These are phyloP conservation scores for Osmerus eperlanus DNA, from an alignment of 2,113 vertebrate genomes.

Conservation along the genomic window DNA sequence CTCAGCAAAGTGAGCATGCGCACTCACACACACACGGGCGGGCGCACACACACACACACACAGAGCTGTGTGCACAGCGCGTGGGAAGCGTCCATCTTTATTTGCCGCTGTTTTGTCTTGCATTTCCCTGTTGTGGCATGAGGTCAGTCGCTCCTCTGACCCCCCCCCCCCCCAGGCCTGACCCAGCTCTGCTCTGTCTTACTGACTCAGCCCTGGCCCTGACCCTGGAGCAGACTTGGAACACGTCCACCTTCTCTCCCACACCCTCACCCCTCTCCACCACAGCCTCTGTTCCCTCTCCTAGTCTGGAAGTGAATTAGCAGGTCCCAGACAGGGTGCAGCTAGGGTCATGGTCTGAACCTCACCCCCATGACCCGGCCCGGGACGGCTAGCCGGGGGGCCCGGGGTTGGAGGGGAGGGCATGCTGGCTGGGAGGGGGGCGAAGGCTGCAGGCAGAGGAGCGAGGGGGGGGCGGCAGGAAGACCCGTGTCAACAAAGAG, in stretches of 20 bases:
- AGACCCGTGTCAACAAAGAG: slow-evolving; percentile 48
- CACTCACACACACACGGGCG: not conserved
- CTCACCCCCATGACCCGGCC: not conserved
- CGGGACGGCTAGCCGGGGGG: not conserved
- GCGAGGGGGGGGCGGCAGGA: too few species aligned
- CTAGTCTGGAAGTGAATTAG: not conserved
- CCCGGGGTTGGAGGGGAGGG: slow-evolving; percentile 6
- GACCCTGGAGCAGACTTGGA: not conserved
- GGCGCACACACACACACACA: not conserved
- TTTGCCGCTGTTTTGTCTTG: slow-evolving; percentile 35
- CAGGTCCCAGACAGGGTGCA: slow-evolving; percentile 4
- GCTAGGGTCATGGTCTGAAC: not conserved
- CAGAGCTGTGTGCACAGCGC: not conserved
- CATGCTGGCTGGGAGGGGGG: not conserved
- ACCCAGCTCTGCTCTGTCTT: not conserved
- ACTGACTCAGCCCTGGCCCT: slow-evolving; percentile 6
- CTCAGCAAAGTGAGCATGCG: slow-evolving; percentile 86
- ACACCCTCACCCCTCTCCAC: slow-evolving; percentile 18
- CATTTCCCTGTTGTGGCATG: slow-evolving; percentile 44
- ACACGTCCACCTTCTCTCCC: not conserved
- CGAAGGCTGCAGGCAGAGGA: slow-evolving; percentile 9
- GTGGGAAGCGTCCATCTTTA: not conserved
- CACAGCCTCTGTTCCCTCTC: slow-evolving; percentile 2
- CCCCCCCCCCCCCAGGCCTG: not conserved
- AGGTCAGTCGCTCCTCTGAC: slow-evolving; percentile 33